Percentiles rank a stretch among this genome's conserved stretches.
These are phyloP conservation scores for Ellobius talpinus DNA, from an alignment of 2,113 vertebrate species.

Conservation along the genomic window DNA sequence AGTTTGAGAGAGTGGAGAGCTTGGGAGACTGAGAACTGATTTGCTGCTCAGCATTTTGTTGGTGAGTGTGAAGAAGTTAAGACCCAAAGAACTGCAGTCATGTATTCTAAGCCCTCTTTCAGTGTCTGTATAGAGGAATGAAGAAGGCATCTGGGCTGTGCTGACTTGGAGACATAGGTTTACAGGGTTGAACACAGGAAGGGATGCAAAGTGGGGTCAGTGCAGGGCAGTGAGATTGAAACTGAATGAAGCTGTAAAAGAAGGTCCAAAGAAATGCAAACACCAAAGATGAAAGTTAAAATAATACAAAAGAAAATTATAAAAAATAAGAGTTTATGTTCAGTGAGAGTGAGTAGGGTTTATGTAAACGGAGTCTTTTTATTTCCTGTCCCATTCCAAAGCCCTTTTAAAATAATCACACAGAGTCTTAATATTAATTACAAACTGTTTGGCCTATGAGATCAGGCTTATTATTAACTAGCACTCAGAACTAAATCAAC, in stretches of 20 bases:
- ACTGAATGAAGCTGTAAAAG: neutral
- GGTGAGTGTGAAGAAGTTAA: neutral
- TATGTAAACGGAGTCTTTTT: no score
- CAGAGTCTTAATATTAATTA: no score
- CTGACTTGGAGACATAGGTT: accelerated
- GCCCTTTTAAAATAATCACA: no score
- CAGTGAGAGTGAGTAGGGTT: neutral
- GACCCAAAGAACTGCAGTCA: neutral
- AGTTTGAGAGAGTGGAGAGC: neutral
- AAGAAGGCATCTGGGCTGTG: neutral
- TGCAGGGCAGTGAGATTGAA: neutral
- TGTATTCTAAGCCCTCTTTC: neutral
- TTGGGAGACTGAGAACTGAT: neutral
- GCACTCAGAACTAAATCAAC: no score
- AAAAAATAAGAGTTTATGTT: neutral
- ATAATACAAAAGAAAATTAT: neutral
- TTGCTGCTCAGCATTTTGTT: neutral
- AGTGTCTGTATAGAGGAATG: neutral
- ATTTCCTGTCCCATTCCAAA: no score
- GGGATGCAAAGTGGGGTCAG: neutral
- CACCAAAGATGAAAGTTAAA: neutral
- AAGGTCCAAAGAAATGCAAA: neutral
- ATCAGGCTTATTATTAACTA: no score
- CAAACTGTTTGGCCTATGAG: no score
- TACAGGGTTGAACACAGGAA: neutral